phyloP scores from a whole-genome alignment of 1,140 invertebrate species.

The Octopus sinensis region DNA sequence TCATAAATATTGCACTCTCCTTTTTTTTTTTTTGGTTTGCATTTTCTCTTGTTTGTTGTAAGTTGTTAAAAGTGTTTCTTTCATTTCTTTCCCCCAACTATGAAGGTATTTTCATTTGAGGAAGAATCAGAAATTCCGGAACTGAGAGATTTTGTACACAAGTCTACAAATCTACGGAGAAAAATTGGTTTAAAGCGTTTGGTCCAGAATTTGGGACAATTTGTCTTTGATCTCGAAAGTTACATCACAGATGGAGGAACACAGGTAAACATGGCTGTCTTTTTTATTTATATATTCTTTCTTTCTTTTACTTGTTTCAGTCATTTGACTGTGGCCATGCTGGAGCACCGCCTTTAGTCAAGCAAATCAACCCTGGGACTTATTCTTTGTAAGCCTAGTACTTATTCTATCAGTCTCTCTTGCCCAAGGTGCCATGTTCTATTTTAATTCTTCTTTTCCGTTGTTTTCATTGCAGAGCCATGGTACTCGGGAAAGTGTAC shows the following conservation, averaged over 20 bases:
- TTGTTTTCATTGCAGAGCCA: constrained; percentile 19
- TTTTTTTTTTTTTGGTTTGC: no score
- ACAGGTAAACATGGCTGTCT: constrained; percentile 9
- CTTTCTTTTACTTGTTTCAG: no score
- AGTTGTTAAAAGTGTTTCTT: neutral
- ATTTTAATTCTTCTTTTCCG: neutral
- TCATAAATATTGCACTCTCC: no score
- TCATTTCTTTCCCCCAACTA: neutral
- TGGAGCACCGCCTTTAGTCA: no score
- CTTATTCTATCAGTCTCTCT: no score
- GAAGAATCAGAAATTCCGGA: constrained; percentile 28
- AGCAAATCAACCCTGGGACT: no score
- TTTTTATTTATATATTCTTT: no score
- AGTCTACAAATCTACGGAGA: constrained; percentile 13
- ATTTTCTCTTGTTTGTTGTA: no score
- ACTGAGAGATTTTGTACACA: constrained; percentile 23
- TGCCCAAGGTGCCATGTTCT: no score
- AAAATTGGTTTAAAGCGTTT: constrained; percentile 20
- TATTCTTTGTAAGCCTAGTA: no score
- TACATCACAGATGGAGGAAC: constrained; percentile 26
- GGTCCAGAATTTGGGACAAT: constrained; percentile 24
- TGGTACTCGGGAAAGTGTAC: constrained; percentile 12
- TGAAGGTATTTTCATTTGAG: constrained; percentile 24
- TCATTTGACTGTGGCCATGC: no score
- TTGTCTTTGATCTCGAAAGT: constrained; percentile 29